phyloP scores from a whole-genome alignment of 23 tunicate genomes.

The Trididemnum nubilum region DNA sequence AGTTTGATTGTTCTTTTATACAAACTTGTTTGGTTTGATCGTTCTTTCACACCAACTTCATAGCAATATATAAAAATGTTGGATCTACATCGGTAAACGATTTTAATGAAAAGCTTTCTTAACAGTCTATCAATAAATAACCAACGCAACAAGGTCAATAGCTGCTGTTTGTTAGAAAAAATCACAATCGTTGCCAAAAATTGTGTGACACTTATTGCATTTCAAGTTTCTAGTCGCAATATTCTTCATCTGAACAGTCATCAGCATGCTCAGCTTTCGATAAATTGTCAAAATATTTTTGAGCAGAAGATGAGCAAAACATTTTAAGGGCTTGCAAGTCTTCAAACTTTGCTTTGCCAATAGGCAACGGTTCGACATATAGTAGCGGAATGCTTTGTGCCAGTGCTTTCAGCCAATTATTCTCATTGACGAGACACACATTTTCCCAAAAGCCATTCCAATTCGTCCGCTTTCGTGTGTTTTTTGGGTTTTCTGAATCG shows the following conservation, averaged over 20 bases:
- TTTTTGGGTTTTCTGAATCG: background rate
- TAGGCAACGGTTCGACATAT: background rate
- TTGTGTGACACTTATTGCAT: too few species aligned
- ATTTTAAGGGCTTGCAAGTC: background rate
- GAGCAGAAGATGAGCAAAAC: constrained; percentile 4
- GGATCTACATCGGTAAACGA: too few species aligned
- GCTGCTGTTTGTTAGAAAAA: too few species aligned
- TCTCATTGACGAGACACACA: background rate
- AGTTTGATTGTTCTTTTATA: background rate
- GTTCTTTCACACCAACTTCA: too few species aligned
- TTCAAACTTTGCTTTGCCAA: background rate
- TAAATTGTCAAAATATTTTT: constrained; percentile 2
- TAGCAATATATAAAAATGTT: too few species aligned
- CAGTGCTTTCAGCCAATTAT: background rate
- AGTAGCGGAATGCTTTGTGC: background rate
- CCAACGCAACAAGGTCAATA: too few species aligned
- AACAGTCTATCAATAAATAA: too few species aligned
- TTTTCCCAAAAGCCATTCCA: background rate
- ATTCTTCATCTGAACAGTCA: background rate
- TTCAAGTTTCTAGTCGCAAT: too few species aligned
- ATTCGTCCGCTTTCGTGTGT: background rate
- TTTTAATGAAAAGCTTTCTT: too few species aligned
- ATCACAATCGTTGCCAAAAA: too few species aligned
- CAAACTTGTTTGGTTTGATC: too few species aligned
- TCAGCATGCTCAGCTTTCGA: background rate